Evolutionary conservation across 2,113 vertebrate species (phyloP), one percentile per base, ranked within the genome.

Genomic region (Plectropomus leopardus): DNA sequence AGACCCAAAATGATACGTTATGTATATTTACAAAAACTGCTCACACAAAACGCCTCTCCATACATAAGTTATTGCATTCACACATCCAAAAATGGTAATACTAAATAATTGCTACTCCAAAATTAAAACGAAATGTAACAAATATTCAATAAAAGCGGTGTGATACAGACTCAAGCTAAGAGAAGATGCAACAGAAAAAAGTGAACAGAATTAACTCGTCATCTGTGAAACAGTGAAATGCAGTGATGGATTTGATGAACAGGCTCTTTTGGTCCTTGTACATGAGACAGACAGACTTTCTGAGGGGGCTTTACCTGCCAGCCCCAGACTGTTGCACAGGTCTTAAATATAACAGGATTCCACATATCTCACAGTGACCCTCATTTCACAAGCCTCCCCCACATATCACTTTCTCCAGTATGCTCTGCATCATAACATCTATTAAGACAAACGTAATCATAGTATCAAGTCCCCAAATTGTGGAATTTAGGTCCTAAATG

Each of bases 61-160:
- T 72, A 85, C 67, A 77, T 80, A 86, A 84, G 61, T 86, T 83
- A 88, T 58, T 55, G 28, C 71, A 84, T 77, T 82, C 72, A 85
- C 61, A 78, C 68, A 74, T 72, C 17, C 55, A 60, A 57, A 70
- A 48, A 59, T 64, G 16, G 10, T 75, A 84, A 82, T 34, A 81
- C 58, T 73, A 64, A 6, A 1, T 72, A 51, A 86, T n/a, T 58
- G 72, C 40, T 75, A 74, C 44, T 80, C 36, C 65, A 75, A 80
- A 32, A 83, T 14, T 54, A 74, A 72, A 85, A 88, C 50, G 48
- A 78, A 61, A 75, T 55, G 48, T 40, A 45, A 16, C 47, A 88
- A 81, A 74, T 64, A 69, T 64, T 86, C 23, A 75, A 40, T 74
- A 58, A 83, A 85, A 55, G 53, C 10, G 28, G 58, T 44, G 68